Evolutionary conservation across 2,113 vertebrate genomes (phyloP).

Genomic region (Ictalurus punctatus): DNA sequence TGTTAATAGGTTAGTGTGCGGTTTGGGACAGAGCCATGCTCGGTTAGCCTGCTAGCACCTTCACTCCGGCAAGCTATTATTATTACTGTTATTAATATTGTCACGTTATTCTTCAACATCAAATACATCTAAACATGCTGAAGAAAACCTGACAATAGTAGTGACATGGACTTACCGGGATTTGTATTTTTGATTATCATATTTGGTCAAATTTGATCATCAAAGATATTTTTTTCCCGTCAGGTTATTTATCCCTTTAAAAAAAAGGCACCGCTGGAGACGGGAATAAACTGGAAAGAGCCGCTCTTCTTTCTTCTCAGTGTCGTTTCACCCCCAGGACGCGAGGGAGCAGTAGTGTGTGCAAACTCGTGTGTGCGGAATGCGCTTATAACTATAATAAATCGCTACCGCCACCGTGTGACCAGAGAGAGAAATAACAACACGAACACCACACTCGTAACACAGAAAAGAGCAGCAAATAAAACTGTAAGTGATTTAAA

Average conservation of each 20-base stretch:
- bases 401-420: slow-evolving; percentile 10
- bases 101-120: slow-evolving; percentile 3
- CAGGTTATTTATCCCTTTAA: not conserved
- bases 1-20: slow-evolving; percentile 8
- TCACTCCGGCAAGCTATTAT: not conserved
- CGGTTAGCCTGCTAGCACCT: not conserved
- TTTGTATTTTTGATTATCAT: not conserved
- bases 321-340: not conserved
- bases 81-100: not conserved
- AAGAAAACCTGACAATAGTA: not conserved
- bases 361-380: not conserved
- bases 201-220: slow-evolving; percentile 5
- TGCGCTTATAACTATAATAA: too few species aligned
- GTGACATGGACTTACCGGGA: not conserved
- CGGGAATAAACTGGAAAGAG: slow-evolving; percentile 23
- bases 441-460: not conserved
- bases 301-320: not conserved
- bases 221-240: not conserved
- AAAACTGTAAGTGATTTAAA: not conserved
- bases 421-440: not conserved
- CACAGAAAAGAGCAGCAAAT: not conserved
- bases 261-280: slow-evolving; percentile 8
- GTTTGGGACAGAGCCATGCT: not conserved
- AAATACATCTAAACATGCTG: not conserved
- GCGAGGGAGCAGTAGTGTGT: not conserved